Evolutionary conservation across 2,113 vertebrate genomes (phyloP).

Genomic region (Copsychus sechellarum): DNA sequence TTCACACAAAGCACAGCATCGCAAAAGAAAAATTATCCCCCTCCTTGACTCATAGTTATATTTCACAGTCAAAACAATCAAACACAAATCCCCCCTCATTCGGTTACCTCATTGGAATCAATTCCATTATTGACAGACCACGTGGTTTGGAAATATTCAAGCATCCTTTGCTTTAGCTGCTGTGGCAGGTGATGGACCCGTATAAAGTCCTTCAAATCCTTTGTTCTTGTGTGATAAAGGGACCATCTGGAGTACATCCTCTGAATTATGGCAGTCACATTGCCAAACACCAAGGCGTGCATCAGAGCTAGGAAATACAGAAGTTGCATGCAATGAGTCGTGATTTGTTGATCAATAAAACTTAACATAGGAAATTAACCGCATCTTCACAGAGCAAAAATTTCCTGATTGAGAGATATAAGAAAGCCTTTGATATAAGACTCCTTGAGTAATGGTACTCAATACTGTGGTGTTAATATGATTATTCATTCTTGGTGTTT

Average conservation of each 20-base stretch:
- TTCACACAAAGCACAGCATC: not conserved
- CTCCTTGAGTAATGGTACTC: not conserved
- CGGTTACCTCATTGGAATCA: slow-evolving; percentile 92
- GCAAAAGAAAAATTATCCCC: not conserved
- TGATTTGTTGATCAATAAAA: not conserved
- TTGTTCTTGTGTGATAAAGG: slow-evolving; percentile 96
- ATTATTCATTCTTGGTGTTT: not conserved
- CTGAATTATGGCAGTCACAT: slow-evolving; percentile 98
- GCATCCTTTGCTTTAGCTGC: slow-evolving; percentile 95
- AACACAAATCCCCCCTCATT: not conserved
- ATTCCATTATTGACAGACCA: slow-evolving; percentile 99
- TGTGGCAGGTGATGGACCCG: slow-evolving; percentile 96
- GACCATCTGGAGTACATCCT: slow-evolving; percentile 99
- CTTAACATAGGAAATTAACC: not conserved
- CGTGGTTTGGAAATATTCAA: slow-evolving; percentile 98
- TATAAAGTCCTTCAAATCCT: slow-evolving; percentile 97
- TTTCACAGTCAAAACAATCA: not conserved
- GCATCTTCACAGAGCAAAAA: not conserved
- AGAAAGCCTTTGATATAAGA: not conserved
- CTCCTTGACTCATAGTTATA: not conserved
- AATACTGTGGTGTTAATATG: not conserved
- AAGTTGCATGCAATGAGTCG: not conserved
- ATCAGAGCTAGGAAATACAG: slow-evolving; percentile 84
- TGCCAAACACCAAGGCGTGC: slow-evolving; percentile 97
- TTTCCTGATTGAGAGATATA: not conserved